These are phyloP conservation scores for Gymnothorax javanicus DNA, from an alignment of 2,797 vertebrate species.

Conservation along the genomic window DNA sequence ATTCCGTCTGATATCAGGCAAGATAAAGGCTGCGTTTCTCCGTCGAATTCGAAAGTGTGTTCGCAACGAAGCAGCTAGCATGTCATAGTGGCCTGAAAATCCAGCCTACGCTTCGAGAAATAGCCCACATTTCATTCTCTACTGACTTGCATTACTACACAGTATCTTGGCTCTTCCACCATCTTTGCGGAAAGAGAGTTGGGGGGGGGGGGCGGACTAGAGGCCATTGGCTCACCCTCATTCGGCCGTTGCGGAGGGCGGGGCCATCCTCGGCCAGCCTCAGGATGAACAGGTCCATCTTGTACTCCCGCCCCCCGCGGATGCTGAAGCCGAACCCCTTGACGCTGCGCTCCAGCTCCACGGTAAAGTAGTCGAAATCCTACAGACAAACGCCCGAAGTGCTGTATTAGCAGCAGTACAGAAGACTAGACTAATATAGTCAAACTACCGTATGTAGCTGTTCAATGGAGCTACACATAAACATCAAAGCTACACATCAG, in stretches of 20 bases:
- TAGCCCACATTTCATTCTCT: neutral
- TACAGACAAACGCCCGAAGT: slow-evolving; percentile 51
- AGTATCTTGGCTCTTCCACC: neutral
- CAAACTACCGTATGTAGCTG: too few relatives aligned
- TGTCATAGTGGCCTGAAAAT: too few relatives aligned
- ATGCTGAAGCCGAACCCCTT: slow-evolving; percentile 99
- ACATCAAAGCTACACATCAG: neutral
- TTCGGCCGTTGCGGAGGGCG: slow-evolving; percentile 94
- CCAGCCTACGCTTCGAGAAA: too few relatives aligned
- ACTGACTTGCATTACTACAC: neutral
- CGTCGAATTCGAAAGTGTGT: too few relatives aligned
- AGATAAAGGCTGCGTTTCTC: too few relatives aligned
- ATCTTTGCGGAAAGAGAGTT: neutral
- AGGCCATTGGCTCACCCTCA: slow-evolving; percentile 85
- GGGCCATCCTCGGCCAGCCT: slow-evolving; percentile 96
- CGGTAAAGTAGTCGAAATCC: slow-evolving; percentile 99
- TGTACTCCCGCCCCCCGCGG: slow-evolving; percentile 96
- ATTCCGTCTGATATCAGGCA: too few relatives aligned
- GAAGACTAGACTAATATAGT: neutral
- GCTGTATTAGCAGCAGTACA: neutral
- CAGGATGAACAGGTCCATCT: slow-evolving; percentile 97
- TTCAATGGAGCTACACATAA: too few relatives aligned
- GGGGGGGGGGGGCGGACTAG: neutral
- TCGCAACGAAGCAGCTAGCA: too few relatives aligned
- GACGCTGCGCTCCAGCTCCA: slow-evolving; percentile 96